phyloP scores from a whole-genome alignment of 2,113 vertebrate species.

The Epinephelus lanceolatus region DNA sequence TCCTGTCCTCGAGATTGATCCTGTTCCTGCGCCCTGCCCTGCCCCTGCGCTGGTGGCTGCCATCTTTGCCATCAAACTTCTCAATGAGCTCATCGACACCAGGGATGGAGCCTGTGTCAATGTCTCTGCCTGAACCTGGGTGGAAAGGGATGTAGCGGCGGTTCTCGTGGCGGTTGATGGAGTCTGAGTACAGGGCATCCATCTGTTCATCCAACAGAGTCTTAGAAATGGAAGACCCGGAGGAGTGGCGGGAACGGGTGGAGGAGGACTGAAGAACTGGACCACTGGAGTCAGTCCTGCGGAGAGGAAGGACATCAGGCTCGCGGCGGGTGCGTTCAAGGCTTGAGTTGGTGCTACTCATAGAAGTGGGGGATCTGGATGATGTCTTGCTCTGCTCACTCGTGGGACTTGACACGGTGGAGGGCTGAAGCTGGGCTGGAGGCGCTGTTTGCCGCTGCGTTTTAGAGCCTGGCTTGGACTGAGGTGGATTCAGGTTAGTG shows the following conservation, averaged over 20 bases:
- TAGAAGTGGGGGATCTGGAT: constrained; percentile 62
- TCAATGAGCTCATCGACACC: constrained; percentile 94
- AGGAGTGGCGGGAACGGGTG: constrained; percentile 87
- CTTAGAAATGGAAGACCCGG: constrained; percentile 86
- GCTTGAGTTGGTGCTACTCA: constrained; percentile 80
- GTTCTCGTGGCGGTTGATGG: constrained; percentile 95
- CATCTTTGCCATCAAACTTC: constrained; percentile 91
- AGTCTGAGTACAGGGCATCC: constrained; percentile 90
- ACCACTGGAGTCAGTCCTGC: constrained; percentile 89
- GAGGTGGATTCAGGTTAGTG: constrained; percentile 58
- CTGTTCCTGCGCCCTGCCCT: constrained; percentile 89
- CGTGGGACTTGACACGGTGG: constrained; percentile 54
- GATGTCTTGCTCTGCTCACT: constrained; percentile 63
- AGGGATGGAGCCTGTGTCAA: constrained; percentile 92
- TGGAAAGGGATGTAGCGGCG: constrained; percentile 95
- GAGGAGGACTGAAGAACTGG: constrained; percentile 84
- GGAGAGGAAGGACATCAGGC: constrained; percentile 92
- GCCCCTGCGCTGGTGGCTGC: constrained; percentile 88
- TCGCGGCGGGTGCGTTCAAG: constrained; percentile 82
- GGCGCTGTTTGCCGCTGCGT: constrained; percentile 38
- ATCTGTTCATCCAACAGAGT: constrained; percentile 88
- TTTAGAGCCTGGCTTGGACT: constrained; percentile 44
- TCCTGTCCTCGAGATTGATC: constrained; percentile 92
- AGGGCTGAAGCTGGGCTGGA: constrained; percentile 74
- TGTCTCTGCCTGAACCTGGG: constrained; percentile 94